Evolutionary conservation across 2,797 vertebrate species (phyloP), one percentile per base, ranked within the genome.

Genomic region (Huso huso): DNA sequence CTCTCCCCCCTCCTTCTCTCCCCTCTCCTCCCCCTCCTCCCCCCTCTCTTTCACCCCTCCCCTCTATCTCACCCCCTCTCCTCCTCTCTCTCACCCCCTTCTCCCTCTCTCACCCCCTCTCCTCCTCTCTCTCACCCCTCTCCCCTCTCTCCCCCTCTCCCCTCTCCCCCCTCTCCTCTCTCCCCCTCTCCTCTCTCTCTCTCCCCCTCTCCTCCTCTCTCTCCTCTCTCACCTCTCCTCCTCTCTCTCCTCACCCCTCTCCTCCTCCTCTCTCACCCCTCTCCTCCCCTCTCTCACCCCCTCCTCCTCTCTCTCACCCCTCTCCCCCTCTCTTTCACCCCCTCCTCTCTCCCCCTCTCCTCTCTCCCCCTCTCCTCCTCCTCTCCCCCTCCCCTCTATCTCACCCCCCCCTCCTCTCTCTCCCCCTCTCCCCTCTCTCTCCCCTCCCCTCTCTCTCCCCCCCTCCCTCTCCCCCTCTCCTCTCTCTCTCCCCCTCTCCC

Each of bases 261-360:
- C 1, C 61, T 49, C 10, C 51, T 10, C 53, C n/a, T 57, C 6
- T 6, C 53, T 11, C 6, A 11, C 4, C 55, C 10, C 5, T 64
- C n/a, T n/a, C 63, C 0, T 10, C 71, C n/a, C n/a, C n/a, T 68
- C 68, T 61, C 64, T 66, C 72, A 71, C 66, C 70, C 78, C 75
- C 79, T 62, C 23, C 3, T 23, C 23, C 23, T 3, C 23, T 23
- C 23, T 23, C 23, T 23, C 23, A 1, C 23, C 23, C 23, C 23
- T 3, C 3, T n/a, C 23, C 77, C 73, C 74, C 62, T 71, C 59
- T 11, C 23, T 1, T 1, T 23, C 66, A 10, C 3, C 69, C 58
- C 74, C 75, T 75, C 76, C 73, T 74, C 69, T 69, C 76, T 70
- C 76, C 67, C 78, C 75, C 79, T 62, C 23, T 18, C 15, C 23